Base-by-base conservation (phyloP, 2,888 invertebrate species). In the Panzeria rudis region DNA sequence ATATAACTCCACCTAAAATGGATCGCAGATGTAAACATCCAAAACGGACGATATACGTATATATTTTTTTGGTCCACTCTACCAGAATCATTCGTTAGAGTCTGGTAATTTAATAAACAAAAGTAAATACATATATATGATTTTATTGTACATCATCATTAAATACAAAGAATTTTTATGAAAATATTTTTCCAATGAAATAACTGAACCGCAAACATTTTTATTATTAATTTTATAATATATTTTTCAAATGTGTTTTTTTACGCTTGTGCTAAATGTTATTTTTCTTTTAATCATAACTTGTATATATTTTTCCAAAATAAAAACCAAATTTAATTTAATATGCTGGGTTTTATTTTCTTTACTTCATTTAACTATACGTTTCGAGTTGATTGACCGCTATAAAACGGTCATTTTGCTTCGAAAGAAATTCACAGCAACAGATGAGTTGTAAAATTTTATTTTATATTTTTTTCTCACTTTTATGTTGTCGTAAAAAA, bases 381-480 rank as follows among this genome's bases (percentile, higher is more conserved):
- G 13, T 9, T 15, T 25, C 17, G 29, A 29, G 82, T 71, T 83
- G 32, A 77, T 13, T 77, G 82, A 72, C 77, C 76, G 76, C 71
- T 11, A 66, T 66, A 66, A 83, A 72, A 59, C 62, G 69, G 71
- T 72, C 71, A 77, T 50, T 76, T 71, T 61, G 47, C 17, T 61
- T 54, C 32, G 35, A 15, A 69, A 69, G 61, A 80, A 56, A 69
- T 73, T 15, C 38, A 72, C 41, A 20, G 52, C 54, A 15, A 35
- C 64, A 66, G 35, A 56, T 71, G 54, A 75, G 61, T 69, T 75
- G 68, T 52, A 59, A 81, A 75, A 41, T 62, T 61, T 61, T n/a
- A n/a, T 66, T 54, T 25, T 59, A 25, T 44, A 2, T 66, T 66
- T 29, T 29, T 47, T 15, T 1, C 20, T 3, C 35, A 41, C n/a